These are phyloP conservation scores for Cichladusa arquata DNA, from an alignment of 2,113 vertebrate genomes.

Conservation along the genomic window DNA sequence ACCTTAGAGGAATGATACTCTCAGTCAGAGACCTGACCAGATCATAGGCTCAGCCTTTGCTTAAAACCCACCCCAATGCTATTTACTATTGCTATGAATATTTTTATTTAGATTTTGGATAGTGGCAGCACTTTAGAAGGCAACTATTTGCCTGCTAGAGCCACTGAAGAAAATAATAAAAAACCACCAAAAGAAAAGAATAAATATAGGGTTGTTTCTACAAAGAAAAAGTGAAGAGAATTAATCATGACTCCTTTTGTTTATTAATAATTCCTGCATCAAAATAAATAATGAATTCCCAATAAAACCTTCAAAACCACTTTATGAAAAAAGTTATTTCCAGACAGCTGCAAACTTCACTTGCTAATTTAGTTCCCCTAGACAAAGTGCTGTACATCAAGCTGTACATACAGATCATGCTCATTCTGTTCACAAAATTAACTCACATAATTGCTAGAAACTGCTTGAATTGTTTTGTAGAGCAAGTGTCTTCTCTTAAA, in stretches of 20 bases:
- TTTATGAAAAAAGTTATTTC: neutral
- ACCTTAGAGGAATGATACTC: neutral
- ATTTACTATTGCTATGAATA: neutral
- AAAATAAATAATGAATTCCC: neutral
- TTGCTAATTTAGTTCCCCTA: neutral
- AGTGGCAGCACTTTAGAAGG: neutral
- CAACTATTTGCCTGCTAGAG: neutral
- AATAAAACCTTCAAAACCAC: neutral
- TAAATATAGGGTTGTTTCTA: neutral
- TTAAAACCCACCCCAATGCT: neutral
- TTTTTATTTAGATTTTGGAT: neutral
- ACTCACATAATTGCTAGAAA: neutral
- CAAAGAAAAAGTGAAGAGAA: neutral
- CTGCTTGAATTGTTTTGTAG: neutral
- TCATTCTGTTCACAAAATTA: neutral
- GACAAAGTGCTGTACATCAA: neutral
- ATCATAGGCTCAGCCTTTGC: neutral
- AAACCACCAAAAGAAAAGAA: neutral
- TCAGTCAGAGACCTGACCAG: neutral
- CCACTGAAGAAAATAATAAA: neutral
- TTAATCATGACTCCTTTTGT: neutral
- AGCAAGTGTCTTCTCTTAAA: neutral
- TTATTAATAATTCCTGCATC: neutral
- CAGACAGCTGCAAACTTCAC: neutral
- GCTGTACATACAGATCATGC: fast-evolving